Percentiles rank a stretch among this genome's conserved stretches.
These are phyloP conservation scores for Ormia ochracea DNA, from an alignment of 2,888 invertebrate genomes.

Conservation along the genomic window DNA sequence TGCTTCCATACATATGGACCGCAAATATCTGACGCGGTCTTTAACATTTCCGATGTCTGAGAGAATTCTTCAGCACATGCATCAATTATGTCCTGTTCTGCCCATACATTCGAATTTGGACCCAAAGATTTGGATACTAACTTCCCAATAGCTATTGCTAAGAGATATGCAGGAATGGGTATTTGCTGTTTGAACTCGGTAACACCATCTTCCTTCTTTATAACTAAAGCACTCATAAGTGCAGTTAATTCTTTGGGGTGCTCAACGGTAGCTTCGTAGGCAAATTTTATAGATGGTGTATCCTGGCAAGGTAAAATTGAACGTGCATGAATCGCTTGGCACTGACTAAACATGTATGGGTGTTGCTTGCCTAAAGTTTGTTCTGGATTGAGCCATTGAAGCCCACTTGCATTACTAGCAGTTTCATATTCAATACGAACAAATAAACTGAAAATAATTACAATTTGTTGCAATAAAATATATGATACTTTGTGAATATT, in stretches of 20 bases:
- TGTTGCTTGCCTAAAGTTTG: conserved; percentile 92
- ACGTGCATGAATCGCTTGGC: conserved; percentile 92
- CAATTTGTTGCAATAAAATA: background rate
- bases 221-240: conserved; percentile 90
- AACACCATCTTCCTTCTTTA: conserved; percentile 74
- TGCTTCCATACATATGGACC: conserved; percentile 94
- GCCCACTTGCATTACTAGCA: conserved; percentile 85
- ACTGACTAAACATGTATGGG: conserved; percentile 91
- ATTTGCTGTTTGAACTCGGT: conserved; percentile 85
- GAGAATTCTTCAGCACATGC: conserved; percentile 92
- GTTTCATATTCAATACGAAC: conserved; percentile 85
- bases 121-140: conserved; percentile 86
- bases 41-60: conserved; percentile 89
- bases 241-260: conserved; percentile 87
- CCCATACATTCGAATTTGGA: conserved; percentile 90
- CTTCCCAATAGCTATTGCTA: conserved; percentile 92
- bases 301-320: conserved; percentile 95
- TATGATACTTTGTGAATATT: too few species aligned
- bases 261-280: conserved; percentile 85
- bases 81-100: conserved; percentile 89
- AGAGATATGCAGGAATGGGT: conserved; percentile 91
- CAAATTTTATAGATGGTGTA: conserved; percentile 91
- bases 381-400: conserved; percentile 91
- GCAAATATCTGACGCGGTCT: conserved; percentile 88
- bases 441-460: conserved; percentile 64